Conservation (phyloP, 2,113 vertebrate genomes). For the Lepus americanus region DNA sequence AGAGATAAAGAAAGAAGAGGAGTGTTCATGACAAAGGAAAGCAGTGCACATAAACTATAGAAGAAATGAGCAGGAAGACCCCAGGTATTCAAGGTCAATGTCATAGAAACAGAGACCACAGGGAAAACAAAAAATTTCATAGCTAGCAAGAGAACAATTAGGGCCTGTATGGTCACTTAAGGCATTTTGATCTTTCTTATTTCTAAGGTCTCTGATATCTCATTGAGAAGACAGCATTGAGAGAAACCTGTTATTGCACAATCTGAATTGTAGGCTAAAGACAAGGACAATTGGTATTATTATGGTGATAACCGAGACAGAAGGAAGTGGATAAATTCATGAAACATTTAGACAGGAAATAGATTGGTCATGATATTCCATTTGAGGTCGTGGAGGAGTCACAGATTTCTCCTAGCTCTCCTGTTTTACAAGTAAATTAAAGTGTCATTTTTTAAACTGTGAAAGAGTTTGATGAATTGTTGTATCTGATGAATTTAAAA, state of each 20-base stretch:
- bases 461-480: neutral
- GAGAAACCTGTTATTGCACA: neutral
- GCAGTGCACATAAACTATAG: neutral
- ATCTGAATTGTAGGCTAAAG: neutral
- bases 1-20: neutral
- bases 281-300: neutral
- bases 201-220: neutral
- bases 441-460: neutral
- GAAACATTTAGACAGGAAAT: conserved; percentile 24
- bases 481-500: conserved; percentile 2
- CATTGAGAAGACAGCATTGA: neutral
- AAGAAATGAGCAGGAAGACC: neutral
- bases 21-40: neutral
- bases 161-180: neutral
- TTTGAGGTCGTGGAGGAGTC: neutral
- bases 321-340: neutral
- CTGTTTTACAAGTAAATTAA: conserved; percentile 38
- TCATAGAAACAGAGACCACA: neutral
- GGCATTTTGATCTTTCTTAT: neutral
- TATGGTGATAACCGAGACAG: neutral
- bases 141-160: neutral
- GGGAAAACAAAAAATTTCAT: neutral
- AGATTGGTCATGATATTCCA: neutral
- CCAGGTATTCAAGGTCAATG: neutral
- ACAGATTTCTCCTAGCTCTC: neutral